These are phyloP conservation scores for Oreonectes daqikongensis DNA, from an alignment of 2,797 vertebrate species.

Conservation along the genomic window DNA sequence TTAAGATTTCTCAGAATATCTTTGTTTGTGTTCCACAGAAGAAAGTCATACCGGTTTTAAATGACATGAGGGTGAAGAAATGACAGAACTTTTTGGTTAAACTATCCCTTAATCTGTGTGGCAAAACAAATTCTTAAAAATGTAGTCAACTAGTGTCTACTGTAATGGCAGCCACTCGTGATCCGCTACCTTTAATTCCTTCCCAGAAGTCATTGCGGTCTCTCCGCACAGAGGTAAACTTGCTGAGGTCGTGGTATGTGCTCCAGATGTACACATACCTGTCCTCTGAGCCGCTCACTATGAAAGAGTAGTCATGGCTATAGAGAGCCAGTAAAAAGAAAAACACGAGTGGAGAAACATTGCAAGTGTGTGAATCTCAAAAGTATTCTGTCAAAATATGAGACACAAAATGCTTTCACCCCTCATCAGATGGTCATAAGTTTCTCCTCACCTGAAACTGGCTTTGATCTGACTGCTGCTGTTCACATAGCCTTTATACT, in stretches of 20 bases:
- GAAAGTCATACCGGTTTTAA: not conserved
- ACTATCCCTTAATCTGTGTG: too few species aligned
- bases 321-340: too few species aligned
- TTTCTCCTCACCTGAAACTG: slow-evolving; percentile 89
- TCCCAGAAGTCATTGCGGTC: slow-evolving; percentile 99
- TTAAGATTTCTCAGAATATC: not conserved
- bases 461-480: slow-evolving; percentile 99
- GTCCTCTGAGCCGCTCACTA: slow-evolving; percentile 98
- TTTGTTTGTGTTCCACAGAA: not conserved
- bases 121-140: not conserved
- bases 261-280: slow-evolving; percentile 99
- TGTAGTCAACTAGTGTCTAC: too few species aligned
- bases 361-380: too few species aligned
- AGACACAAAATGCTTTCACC: not conserved
- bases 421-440: not conserved
- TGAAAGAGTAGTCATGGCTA: slow-evolving; percentile 97
- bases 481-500: slow-evolving; percentile 98
- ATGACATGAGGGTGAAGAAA: not conserved
- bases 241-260: slow-evolving; percentile 98
- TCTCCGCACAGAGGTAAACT: slow-evolving; percentile 95
- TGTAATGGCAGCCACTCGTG: not conserved
- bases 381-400: not conserved
- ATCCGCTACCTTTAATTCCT: slow-evolving; percentile 92
- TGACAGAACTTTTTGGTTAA: not conserved
- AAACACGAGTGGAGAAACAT: too few species aligned